Evolutionary conservation across 2,113 vertebrate species (phyloP), one percentile per base, ranked within the genome.

Genomic region (Hirundichthys speculiger): DNA sequence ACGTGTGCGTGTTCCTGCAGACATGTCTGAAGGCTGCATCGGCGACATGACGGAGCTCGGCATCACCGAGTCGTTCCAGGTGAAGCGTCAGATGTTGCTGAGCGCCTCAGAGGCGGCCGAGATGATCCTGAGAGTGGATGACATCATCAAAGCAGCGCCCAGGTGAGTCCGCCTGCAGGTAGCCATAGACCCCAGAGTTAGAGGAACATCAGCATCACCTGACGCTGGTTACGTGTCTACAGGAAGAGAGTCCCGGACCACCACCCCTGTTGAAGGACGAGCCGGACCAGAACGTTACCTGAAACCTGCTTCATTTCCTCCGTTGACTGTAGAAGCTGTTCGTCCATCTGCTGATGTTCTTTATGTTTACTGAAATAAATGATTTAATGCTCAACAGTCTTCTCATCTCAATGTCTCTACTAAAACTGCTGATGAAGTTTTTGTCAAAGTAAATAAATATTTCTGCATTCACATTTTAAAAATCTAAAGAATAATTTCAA

Each of bases 61-160:
- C 21, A 79, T 99, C 75, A 98, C 97, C 0, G 98, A 99, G 92
- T 98, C 96, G n/a, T 99, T 99, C 91, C 96, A 98, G 78, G 97
- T 99, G 74, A 99, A 99, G 90, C 93, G 96, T 2, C 98, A 99
- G 72, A 94, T 99, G 78, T 79, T 99, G 90, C 87, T 99, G 72
- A 98, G 96, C 0, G 98, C 98, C 1, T 93, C 97, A 6, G 98
- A 99, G 86, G 98, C 98, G 1, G 96, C 98, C 1, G 98, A 99
- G 90, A 97, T 99, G 93, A 99, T 99, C 90, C 94, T 99, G 9
- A 94, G 96, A 45, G 98, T 99, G 16, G 97, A 99, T 79, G 92
- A 98, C 89, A 99, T 99, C 66, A 98, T 99, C 87, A 99, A 96
- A 89, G 96, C 98, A 15, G 97, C 98, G 9, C 97, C 98, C 74